Conservation (phyloP, 2,797 vertebrate genomes). For the Vultur gryphus region DNA sequence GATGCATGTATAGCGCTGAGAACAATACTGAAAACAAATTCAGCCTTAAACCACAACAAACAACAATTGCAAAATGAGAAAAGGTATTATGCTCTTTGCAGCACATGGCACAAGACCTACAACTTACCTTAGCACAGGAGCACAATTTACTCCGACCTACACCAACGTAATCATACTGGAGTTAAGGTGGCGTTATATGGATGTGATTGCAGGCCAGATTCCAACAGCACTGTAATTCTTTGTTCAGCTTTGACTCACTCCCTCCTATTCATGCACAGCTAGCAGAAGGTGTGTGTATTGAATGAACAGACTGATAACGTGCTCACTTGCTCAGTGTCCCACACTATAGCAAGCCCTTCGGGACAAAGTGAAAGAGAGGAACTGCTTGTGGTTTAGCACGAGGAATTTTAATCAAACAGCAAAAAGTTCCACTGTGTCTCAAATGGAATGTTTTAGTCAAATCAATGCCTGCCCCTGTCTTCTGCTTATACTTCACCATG, state of each 20-base stretch:
- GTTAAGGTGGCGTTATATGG: background rate
- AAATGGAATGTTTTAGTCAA: slow-evolving; percentile 30
- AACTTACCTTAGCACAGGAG: background rate
- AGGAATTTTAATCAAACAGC: slow-evolving; percentile 30
- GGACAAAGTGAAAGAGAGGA: background rate
- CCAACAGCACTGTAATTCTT: background rate
- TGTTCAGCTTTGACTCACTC: background rate
- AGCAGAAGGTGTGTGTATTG: background rate
- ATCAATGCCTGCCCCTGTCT: slow-evolving; percentile 1
- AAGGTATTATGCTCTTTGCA: background rate
- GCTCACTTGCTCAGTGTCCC: background rate
- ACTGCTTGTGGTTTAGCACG: background rate
- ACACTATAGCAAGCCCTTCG: background rate
- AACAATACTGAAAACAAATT: background rate
- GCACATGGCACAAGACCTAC: background rate
- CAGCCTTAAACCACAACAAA: background rate
- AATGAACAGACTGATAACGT: background rate
- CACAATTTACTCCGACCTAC: background rate
- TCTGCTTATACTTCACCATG: slow-evolving; percentile 29
- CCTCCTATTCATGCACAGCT: background rate
- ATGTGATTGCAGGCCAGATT: background rate
- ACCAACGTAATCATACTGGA: background rate
- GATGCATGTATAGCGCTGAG: background rate
- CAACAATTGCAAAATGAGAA: background rate
- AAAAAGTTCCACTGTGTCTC: slow-evolving; percentile 12